Evolutionary conservation across 1,140 invertebrate genomes (phyloP), one percentile per base, ranked within the genome.

Genomic region (Sogatella furcifera): DNA sequence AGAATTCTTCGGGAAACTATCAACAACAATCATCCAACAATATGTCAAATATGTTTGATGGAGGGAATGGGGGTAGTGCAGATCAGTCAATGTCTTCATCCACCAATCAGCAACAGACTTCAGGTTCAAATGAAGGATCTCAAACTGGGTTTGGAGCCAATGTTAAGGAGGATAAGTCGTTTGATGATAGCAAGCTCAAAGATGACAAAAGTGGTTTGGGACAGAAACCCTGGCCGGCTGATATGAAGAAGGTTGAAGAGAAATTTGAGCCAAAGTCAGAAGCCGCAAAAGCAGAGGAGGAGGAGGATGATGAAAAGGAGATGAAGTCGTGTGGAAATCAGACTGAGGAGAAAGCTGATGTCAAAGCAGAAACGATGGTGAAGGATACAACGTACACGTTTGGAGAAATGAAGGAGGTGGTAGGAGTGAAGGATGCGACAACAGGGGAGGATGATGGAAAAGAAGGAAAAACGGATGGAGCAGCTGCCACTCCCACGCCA

Each of bases 401-500:
- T 34, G 70, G 71, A 58, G 64, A 71, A 17, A 62, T 49, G 42
- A 66, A 68, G 56, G 57, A 62, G 1, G 62, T 68, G 66, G 61
- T 62, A 2, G 67, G 63, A 28, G 64, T 69, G 62, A 42, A 70
- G 59, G 62, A 74, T 49, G 46, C 21, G 15, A 6, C 46, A 49
- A 49, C 46, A 2, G 46, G 46, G 2, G 46, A 49, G 65, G 56
- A 56, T 14, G 59, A 63, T 59, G 69, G 70, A 60, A 72, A 73
- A 60, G 71, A 73, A 67, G 72, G 76, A 19, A 78, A 78, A 71
- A 60, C 66, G 9, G 76, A 75, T 67, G 66, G 72, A 55, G 28
- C 65, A 6, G 71, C 72, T 17, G 61, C 21, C 19, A 72, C 74
- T 62, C 42, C 57, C 10, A 64, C 62, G 28, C 52, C 69, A 3